Evolutionary conservation across 2,113 vertebrate species (phyloP).

Genomic region (Hassar affinis): DNA sequence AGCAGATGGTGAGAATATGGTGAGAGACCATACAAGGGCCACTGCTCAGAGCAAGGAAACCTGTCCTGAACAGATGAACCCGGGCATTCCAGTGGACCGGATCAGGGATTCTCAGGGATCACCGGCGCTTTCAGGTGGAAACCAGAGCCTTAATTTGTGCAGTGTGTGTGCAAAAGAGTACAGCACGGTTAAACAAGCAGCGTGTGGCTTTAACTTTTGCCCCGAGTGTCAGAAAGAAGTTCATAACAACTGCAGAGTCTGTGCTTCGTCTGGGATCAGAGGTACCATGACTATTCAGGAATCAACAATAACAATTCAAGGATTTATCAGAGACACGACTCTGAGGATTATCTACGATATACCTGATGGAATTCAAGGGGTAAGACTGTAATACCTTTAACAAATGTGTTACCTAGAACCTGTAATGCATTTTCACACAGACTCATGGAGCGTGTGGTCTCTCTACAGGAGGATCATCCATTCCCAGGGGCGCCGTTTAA

Average conservation of each 20-base stretch:
- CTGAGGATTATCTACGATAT: slow-evolving; percentile 65
- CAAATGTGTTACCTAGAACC: not conserved
- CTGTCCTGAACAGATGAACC: not conserved
- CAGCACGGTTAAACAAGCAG: not conserved
- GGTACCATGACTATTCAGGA: slow-evolving; percentile 52
- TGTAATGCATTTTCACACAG: not conserved
- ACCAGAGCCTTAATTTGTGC: not conserved
- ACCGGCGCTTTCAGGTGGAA: not conserved
- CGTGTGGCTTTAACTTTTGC: slow-evolving; percentile 4
- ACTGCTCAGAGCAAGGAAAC: not conserved
- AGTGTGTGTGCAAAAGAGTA: not conserved
- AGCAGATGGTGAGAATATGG: not conserved
- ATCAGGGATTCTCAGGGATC: not conserved
- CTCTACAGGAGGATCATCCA: slow-evolving; percentile 61
- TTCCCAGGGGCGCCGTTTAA: slow-evolving; percentile 64
- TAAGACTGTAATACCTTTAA: slow-evolving; percentile 50
- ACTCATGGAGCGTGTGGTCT: not conserved
- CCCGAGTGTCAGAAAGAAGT: slow-evolving; percentile 17
- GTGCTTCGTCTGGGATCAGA: not conserved
- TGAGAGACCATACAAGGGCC: not conserved
- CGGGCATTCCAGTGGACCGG: not conserved
- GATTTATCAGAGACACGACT: slow-evolving; percentile 47
- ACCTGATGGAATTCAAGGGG: slow-evolving; percentile 66
- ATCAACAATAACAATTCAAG: slow-evolving; percentile 58
- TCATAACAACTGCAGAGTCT: slow-evolving; percentile 12